phyloP scores from a whole-genome alignment of 2,888 invertebrate species.

The Folsomia manolachei region DNA sequence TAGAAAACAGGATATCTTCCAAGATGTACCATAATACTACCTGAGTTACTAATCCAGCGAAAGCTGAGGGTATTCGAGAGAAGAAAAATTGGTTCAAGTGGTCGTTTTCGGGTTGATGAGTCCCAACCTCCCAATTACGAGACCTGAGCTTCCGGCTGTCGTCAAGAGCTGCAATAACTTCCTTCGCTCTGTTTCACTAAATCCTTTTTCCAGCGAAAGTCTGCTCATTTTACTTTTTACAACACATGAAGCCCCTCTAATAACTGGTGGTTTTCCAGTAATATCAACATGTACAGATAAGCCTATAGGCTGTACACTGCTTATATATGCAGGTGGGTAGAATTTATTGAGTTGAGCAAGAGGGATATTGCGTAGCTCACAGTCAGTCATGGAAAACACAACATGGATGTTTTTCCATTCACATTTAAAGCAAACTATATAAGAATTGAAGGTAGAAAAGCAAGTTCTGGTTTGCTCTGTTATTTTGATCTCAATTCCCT shows the following conservation, averaged over 20 bases:
- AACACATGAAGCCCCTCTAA: no score
- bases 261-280: no score
- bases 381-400: no score
- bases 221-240: neutral
- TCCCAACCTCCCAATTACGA: constrained; percentile 49
- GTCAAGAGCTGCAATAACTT: constrained; percentile 28
- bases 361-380: no score
- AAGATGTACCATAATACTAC: no score
- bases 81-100: constrained; percentile 46
- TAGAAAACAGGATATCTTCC: neutral
- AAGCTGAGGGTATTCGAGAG: constrained; percentile 34
- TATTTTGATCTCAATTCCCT: constrained; percentile 5
- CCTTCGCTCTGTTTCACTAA: constrained; percentile 7
- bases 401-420: no score
- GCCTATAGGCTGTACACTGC: no score
- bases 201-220: constrained; percentile 18
- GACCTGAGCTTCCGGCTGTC: constrained; percentile 43
- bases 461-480: neutral
- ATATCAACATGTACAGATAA: no score
- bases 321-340: no score
- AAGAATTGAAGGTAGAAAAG: no score
- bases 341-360: no score
- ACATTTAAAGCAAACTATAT: no score
- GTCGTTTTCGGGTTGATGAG: constrained; percentile 48
- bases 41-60: constrained; percentile 45